These are phyloP conservation scores for Phataginus tetradactyla DNA, from an alignment of 2,797 vertebrate species.

Conservation along the genomic window DNA sequence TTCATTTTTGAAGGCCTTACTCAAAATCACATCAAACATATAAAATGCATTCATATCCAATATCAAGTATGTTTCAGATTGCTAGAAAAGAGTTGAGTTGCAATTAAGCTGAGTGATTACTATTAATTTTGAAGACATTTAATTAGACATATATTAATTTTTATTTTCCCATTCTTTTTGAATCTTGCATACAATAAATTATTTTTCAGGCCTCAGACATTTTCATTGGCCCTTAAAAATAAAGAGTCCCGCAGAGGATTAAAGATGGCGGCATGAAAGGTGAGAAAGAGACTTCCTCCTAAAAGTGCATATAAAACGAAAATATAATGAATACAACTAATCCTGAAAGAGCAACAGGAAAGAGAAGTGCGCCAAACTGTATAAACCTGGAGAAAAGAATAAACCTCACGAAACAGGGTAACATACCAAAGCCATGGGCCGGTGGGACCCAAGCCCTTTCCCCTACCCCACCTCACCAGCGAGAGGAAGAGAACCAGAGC, in stretches of 20 bases:
- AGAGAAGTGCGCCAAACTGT: no score
- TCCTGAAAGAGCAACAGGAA: no score
- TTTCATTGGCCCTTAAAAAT: constrained; percentile 21
- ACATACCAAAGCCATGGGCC: no score
- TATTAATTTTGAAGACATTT: not conserved
- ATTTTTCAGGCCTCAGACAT: not conserved
- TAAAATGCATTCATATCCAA: not conserved
- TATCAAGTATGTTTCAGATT: not conserved
- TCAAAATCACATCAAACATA: not conserved
- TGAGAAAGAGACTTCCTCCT: no score
- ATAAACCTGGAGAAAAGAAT: no score
- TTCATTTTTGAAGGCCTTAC: not conserved
- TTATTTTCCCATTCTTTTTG: not conserved
- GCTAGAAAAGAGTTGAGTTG: not conserved
- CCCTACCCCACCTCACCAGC: no score
- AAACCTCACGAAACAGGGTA: no score
- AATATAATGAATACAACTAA: no score
- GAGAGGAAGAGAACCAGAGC: no score
- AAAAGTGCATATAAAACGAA: no score
- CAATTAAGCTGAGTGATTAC: not conserved
- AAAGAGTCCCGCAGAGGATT: not conserved
- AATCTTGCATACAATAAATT: not conserved
- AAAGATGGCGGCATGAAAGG: no score
- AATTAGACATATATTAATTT: not conserved
- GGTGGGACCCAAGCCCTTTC: no score